These are phyloP conservation scores for Xiphydria camelus DNA, from an alignment of 2,888 invertebrate species.

Conservation along the genomic window DNA sequence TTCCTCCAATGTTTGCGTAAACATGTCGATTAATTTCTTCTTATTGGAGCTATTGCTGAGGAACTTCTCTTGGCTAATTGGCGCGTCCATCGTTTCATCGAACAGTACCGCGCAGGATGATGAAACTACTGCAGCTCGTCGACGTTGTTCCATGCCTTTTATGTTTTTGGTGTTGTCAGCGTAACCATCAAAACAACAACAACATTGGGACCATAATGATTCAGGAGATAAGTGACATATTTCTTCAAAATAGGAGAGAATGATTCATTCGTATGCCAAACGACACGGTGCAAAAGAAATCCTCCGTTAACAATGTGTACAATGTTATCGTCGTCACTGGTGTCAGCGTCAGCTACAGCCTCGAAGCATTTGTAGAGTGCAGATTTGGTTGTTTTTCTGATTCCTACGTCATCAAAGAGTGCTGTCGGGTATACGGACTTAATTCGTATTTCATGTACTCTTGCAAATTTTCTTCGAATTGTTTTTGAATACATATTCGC, in stretches of 20 bases:
- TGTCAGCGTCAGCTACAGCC: slow-evolving; percentile 24
- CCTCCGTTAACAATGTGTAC: slow-evolving; percentile 34
- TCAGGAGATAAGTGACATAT: slow-evolving; percentile 32
- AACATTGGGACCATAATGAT: slow-evolving; percentile 16
- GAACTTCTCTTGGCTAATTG: slow-evolving; percentile 26
- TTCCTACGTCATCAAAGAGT: slow-evolving; percentile 25
- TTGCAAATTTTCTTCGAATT: slow-evolving; percentile 30
- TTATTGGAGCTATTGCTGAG: slow-evolving; percentile 26
- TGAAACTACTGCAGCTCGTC: slow-evolving; percentile 30
- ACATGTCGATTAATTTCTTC: slow-evolving; percentile 35
- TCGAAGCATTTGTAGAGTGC: slow-evolving; percentile 13
- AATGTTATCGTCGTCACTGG: slow-evolving; percentile 30
- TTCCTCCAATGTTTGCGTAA: slow-evolving; percentile 30
- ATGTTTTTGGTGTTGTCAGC: slow-evolving; percentile 11
- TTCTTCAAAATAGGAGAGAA: slow-evolving; percentile 29
- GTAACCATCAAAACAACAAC: slow-evolving; percentile 20
- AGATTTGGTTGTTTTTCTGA: slow-evolving; percentile 21
- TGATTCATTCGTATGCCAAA: slow-evolving; percentile 38
- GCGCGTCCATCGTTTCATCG: slow-evolving; percentile 37
- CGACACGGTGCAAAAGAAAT: slow-evolving; percentile 42
- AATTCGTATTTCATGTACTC: slow-evolving; percentile 25
- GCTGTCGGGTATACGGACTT: slow-evolving; percentile 15
- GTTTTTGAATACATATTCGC: slow-evolving; percentile 35
- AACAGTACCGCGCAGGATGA: slow-evolving; percentile 36
- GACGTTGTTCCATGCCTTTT: slow-evolving; percentile 10